phyloP scores from a whole-genome alignment of 2,797 vertebrate species.

The Tenualosa thibaudeaui region DNA sequence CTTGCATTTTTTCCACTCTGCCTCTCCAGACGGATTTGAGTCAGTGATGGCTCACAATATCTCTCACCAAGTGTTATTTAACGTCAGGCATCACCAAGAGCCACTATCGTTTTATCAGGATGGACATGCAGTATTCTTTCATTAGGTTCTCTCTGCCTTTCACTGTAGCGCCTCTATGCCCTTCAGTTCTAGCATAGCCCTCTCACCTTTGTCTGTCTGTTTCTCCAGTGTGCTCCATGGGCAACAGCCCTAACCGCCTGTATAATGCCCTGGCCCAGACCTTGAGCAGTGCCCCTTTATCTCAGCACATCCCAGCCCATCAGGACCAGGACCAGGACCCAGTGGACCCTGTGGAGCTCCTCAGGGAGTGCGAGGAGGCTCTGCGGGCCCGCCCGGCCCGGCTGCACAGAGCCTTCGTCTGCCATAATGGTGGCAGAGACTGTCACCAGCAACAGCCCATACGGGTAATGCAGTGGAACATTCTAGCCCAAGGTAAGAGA shows the following conservation, averaged over 20 bases:
- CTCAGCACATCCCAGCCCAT: conserved; percentile 70
- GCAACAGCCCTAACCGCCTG: conserved; percentile 76
- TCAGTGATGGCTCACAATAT: neutral
- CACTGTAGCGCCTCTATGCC: too few relatives aligned
- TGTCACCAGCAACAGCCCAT: conserved; percentile 60
- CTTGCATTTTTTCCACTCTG: neutral
- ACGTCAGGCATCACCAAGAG: neutral
- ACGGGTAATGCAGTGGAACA: conserved; percentile 97
- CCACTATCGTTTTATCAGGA: too few relatives aligned
- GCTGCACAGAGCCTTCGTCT: conserved; percentile 78
- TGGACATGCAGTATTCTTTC: too few relatives aligned
- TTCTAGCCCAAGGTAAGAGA: conserved; percentile 91
- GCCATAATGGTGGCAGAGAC: conserved; percentile 42
- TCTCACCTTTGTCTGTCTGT: conserved; percentile 38
- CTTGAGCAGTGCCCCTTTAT: conserved; percentile 68
- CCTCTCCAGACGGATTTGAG: neutral
- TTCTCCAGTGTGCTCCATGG: conserved; percentile 83
- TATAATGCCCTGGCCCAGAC: conserved; percentile 86
- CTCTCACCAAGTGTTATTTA: neutral
- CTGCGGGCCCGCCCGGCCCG: conserved; percentile 84
- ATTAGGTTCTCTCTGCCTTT: too few relatives aligned
- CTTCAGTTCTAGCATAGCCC: too few relatives aligned
- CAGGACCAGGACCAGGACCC: conserved; percentile 79
- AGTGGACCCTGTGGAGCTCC: conserved; percentile 76
- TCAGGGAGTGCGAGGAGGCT: conserved; percentile 84